These are phyloP conservation scores for Eucera pruinosa DNA, from an alignment of 2,888 invertebrate species.

Conservation along the genomic window DNA sequence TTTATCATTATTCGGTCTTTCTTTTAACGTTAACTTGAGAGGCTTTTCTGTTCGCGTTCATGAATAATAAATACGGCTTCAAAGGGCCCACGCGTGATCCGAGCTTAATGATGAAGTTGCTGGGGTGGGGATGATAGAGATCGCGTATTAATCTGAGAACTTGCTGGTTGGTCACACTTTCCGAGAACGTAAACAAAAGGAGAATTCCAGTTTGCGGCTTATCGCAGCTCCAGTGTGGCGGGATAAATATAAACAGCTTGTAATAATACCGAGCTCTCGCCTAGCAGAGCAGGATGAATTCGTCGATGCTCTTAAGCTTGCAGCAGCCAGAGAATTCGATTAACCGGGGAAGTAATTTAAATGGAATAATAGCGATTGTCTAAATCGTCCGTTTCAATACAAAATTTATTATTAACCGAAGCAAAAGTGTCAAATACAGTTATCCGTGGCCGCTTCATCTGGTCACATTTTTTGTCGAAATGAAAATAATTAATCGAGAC, in stretches of 20 bases:
- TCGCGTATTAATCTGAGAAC: conserved; percentile 49
- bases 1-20: no score
- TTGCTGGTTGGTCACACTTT: conserved; percentile 49
- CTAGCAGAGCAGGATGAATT: conserved; percentile 15
- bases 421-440: no score
- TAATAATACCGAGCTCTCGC: conserved; percentile 25
- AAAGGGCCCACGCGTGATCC: conserved; percentile 31
- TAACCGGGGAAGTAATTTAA: background rate
- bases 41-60: no score
- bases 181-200: conserved; percentile 46
- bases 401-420: no score
- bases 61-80: conserved; percentile 34
- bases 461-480: no score
- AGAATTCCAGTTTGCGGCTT: conserved; percentile 38
- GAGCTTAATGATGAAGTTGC: conserved; percentile 15
- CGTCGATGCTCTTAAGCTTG: conserved; percentile 16
- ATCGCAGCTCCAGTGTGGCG: conserved; percentile 9
- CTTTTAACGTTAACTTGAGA: no score
- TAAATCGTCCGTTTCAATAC: background rate
- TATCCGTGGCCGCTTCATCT: no score
- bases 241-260: conserved; percentile 48
- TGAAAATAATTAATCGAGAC: no score
- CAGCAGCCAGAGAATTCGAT: background rate
- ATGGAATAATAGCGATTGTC: background rate
- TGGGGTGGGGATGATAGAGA: conserved; percentile 27